Evolutionary conservation across 2,113 vertebrate genomes (phyloP), one percentile per base, ranked within the genome.

Genomic region (Smithornis capensis): DNA sequence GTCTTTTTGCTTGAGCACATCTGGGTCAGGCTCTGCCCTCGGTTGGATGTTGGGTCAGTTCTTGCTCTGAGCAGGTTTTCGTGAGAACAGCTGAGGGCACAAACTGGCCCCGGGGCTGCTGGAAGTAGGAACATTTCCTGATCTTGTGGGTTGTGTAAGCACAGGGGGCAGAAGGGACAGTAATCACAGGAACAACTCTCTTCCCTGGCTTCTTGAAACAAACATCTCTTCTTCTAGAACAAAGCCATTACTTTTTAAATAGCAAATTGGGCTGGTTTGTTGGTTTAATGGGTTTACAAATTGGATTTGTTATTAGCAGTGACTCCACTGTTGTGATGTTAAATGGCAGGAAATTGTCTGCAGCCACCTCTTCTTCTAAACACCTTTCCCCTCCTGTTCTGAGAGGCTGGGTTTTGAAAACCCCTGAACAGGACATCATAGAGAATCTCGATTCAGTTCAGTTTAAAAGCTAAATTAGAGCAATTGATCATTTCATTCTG

Each of bases 271-370:
- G n/a, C n/a, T 75, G 68, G 37, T 96, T 70, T 71, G 73, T 89
- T 92, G 68, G 87, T 91, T 83, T 57, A 94, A 94, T 92, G 56
- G 88, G 28, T 83, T 93, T 93, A 90, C 75, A 86, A 83, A 93
- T 93, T 33, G 88, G 37, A 71, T 87, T 90, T 75, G 40, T 81
- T 92, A 52, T 89, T 94, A 81, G 59, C 69, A 50, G 42, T 53
- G 65, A 88, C 85, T 87, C 59, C 29, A 29, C 21, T 62, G 18
- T 62, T 89, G 89, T 84, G 76, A 90, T 64, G 83, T 81, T 89
- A 92, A 88, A 92, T 64, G 71, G 37, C 24, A 84, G 88, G 88
- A 87, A 96, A 96, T 52, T 42, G 56, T 27, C 60, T 65, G 47
- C 75, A 82, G 44, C 35, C 68, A 52, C 70, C 67, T 92, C 81